Percentiles rank a stretch among this genome's conserved stretches.
Conservation (phyloP, 2,113 vertebrate species). For the Misgurnus mizolepis region DNA sequence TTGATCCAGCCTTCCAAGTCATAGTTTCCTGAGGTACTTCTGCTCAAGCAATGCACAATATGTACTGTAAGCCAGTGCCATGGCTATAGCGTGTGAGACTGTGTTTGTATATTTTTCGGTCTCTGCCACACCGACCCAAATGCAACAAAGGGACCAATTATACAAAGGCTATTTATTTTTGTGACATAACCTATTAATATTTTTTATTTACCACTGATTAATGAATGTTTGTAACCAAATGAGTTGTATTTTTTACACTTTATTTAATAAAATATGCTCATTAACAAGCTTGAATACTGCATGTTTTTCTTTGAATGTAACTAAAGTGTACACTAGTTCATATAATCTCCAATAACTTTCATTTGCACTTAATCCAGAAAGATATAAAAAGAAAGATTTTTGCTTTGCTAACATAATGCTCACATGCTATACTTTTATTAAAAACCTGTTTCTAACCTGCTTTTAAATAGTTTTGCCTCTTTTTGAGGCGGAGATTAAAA, state of each 20-base stretch:
- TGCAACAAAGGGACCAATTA: conserved; percentile 17
- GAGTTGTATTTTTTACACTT: conserved; percentile 42
- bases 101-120: background rate
- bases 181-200: conserved; percentile 19
- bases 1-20: background rate
- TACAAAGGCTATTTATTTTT: conserved; percentile 50
- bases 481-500: too few species aligned
- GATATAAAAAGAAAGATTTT: background rate
- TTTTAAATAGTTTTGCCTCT: too few species aligned
- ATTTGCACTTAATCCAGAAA: too few species aligned
- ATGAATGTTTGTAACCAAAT: conserved; percentile 41
- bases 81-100: background rate
- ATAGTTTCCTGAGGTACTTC: background rate
- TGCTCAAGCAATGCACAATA: conserved; percentile 25
- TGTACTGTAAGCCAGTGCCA: conserved; percentile 22
- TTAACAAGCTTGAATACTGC: background rate
- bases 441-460: too few species aligned
- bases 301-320: background rate
- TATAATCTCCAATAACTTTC: too few species aligned
- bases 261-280: conserved; percentile 49
- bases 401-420: too few species aligned
- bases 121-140: background rate
- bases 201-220: conserved; percentile 46
- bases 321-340: too few species aligned
- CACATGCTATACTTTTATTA: too few species aligned